Base-by-base conservation (phyloP, 2,888 invertebrate species). In the Acanthosepion pharaonis region DNA sequence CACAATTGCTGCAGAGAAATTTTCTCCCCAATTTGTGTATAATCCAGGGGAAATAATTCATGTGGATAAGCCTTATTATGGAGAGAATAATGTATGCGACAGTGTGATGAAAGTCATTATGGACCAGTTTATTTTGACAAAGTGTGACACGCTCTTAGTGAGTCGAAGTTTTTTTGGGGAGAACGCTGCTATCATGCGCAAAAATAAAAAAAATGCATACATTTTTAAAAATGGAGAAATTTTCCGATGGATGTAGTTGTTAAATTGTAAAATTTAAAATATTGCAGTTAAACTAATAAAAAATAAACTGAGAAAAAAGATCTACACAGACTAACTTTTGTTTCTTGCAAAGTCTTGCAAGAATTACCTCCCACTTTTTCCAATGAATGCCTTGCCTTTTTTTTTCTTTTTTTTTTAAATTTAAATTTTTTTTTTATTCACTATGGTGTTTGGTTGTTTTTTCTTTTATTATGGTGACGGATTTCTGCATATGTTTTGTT, bases 11-110 rank as follows among this genome's bases (percentile, higher is more conserved):
- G 91, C 94, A n/a, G 78, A 92, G 49, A 59, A 94, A 49, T 94
- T 94, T 51, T 91, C 55, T 28, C 48, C 49, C 92, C 91, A 94
- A n/a, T 91, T 91, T 49, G 94, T 94, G n/a, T 94, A 94, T 91
- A 94, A 94, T 25, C 64, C 94, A 8, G 94, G 94, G n/a, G 92
- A 91, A 42, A 94, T 94, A 78, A 91, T 94, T n/a, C 94, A 94
- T 28, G 92, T 94, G 49, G 95, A 95, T 91, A 48, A 55, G 49
- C 94, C 92, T 64, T 25, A 94, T 51, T 42, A 94, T 94, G 64
- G 91, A 33, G 55, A 49, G 91, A 78, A 93, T 64, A 94, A 94
- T 51, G 94, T 94, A 25, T 94, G 94, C 42, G 94, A 91, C 33
- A 94, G 92, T 48, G 78, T 94, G 8, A 94, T 91, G 59, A 94